phyloP scores from a whole-genome alignment of 2,888 invertebrate species.

The Anoncus sp. region DNA sequence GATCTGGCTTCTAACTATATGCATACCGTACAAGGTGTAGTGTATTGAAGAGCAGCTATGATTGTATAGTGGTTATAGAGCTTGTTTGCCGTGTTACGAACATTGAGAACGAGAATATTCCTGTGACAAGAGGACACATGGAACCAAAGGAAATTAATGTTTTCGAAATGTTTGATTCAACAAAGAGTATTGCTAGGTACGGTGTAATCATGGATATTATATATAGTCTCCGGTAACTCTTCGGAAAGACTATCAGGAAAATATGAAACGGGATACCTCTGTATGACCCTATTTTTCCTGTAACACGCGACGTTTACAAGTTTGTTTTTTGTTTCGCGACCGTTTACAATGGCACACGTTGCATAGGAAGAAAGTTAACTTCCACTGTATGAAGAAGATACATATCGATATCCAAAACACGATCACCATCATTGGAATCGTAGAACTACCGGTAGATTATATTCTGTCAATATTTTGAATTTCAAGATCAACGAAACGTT shows the following conservation, averaged over 20 bases:
- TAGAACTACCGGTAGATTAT: neutral
- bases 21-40: slow-evolving; percentile 28
- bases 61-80: slow-evolving; percentile 23
- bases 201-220: neutral
- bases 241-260: neutral
- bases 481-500: slow-evolving; percentile 5
- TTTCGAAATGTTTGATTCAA: slow-evolving; percentile 3
- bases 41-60: slow-evolving; percentile 23
- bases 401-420: neutral
- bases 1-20: slow-evolving; percentile 60
- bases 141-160: slow-evolving; percentile 37
- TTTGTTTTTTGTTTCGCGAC: too few relatives aligned
- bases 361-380: neutral
- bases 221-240: neutral
- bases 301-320: too few relatives aligned
- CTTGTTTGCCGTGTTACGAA: slow-evolving; percentile 33
- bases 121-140: slow-evolving; percentile 14
- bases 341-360: too few relatives aligned
- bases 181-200: neutral
- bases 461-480: slow-evolving; percentile 32
- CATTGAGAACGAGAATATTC: slow-evolving; percentile 16
- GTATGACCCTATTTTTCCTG: too few relatives aligned
- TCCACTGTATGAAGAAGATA: neutral
- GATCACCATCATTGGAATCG: neutral
- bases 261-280: too few relatives aligned